Conservation (phyloP, 2,797 vertebrate species). For the Heteromormyrus szaboi region DNA sequence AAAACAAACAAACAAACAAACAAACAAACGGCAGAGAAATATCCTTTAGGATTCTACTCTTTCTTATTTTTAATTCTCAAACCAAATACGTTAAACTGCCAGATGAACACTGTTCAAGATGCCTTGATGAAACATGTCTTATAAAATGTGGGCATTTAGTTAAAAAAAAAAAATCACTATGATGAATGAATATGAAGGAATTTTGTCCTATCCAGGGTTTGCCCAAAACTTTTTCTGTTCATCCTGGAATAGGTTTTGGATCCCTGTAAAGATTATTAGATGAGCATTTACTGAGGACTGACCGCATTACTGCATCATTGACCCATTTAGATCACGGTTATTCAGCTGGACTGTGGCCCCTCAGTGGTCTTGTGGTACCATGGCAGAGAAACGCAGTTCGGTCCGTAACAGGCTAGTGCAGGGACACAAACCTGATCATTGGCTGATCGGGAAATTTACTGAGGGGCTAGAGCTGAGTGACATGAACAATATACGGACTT, state of each 20-base stretch:
- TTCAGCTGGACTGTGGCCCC: neutral
- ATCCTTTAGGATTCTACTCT: neutral
- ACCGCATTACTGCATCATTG: neutral
- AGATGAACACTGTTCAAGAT: neutral
- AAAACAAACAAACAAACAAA: neutral
- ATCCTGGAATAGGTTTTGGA: neutral
- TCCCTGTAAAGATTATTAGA: neutral
- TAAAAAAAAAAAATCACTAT: neutral
- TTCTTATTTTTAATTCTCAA: neutral
- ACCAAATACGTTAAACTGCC: neutral
- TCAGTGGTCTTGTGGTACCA: neutral
- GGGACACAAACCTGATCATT: neutral
- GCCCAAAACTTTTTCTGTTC: neutral
- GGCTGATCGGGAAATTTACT: neutral
- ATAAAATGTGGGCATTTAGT: neutral
- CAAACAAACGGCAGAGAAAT: neutral
- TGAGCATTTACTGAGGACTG: neutral
- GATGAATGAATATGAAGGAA: neutral
- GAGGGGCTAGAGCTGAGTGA: neutral
- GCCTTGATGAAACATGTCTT: neutral
- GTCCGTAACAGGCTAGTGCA: neutral
- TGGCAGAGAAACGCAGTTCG: neutral
- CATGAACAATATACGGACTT: neutral
- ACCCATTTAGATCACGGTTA: neutral
- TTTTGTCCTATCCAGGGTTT: neutral